Base-by-base conservation (phyloP, 2,113 vertebrate genomes). In the Anser cygnoides region DNA sequence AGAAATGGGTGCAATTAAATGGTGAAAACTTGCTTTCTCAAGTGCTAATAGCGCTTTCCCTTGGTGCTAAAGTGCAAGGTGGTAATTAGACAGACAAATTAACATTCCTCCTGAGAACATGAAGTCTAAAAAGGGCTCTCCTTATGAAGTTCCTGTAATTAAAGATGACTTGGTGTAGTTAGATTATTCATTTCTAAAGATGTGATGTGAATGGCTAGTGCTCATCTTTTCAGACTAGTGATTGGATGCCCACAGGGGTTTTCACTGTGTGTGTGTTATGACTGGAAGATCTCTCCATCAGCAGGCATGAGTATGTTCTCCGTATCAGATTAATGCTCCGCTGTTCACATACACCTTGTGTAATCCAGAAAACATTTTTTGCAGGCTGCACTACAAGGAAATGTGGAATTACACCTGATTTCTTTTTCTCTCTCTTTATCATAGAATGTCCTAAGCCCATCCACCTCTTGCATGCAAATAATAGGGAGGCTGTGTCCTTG, bases 81-180 rank as follows among this genome's bases (percentile, higher is more conserved):
- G 78, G 94, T 97, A 98, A 98, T 97, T 97, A 97, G 86, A 84
- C 94, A 96, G 92, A 89, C 95, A 95, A 96, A 97, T 97, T 97
- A 97, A 95, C 95, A 96, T 95, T 93, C 92, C 96, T 96, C 95
- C 80, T n/a, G 92, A 95, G 95, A 97, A 91, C 82, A 19, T 21
- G 55, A 59, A 94, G 87, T 89, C 87, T 96, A 93, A 95, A 94
- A 96, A 95, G 88, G 86, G 85, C 66, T 96, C 92, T 83, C 73
- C 75, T 90, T 92, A 83, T 94, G 87, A 95, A 97, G 90, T 92
- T 96, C 86, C 91, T 96, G 94, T 97, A 97, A 97, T 97, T 97
- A 97, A 95, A 78, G 88, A 77, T 92, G 71, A 87, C 89, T 96
- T 92, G 78, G 72, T 93, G 58, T 78, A 89, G 91, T 91, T 95